These are phyloP conservation scores for Tragelaphus eurycerus DNA, from an alignment of 2,797 vertebrate genomes.

Conservation along the genomic window DNA sequence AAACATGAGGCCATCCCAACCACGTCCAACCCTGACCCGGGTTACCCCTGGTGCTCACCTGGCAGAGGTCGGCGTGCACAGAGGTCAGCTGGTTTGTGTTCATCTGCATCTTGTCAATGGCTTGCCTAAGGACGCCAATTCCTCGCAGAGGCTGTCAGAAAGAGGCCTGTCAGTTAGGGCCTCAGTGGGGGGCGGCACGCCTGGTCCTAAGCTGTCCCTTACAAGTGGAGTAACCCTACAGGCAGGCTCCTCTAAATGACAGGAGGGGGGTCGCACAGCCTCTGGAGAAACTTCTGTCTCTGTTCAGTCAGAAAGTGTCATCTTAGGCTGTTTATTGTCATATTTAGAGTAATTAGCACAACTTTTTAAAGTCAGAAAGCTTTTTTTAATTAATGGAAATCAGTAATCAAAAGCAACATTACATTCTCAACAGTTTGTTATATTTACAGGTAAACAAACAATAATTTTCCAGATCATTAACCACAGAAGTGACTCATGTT, in stretches of 20 bases:
- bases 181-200: not conserved
- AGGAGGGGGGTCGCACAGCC: slow-evolving; percentile 76
- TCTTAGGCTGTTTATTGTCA: not conserved
- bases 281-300: slow-evolving; percentile 67
- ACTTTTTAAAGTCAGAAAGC: slow-evolving; percentile 15
- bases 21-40: not conserved
- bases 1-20: not conserved
- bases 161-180: slow-evolving; percentile 62
- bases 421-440: not conserved
- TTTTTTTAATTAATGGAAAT: not conserved
- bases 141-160: slow-evolving; percentile 94
- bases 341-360: not conserved
- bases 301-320: slow-evolving; percentile 35
- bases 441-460: not conserved
- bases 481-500: not conserved
- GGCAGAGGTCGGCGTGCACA: slow-evolving; percentile 99
- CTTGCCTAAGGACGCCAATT: slow-evolving; percentile 97
- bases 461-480: not conserved
- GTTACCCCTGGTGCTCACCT: slow-evolving; percentile 85
- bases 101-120: slow-evolving; percentile 99
- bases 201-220: slow-evolving; percentile 85
- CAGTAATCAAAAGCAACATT: slow-evolving; percentile 27
- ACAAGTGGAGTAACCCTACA: slow-evolving; percentile 83
- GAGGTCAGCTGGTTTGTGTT: slow-evolving; percentile 99
- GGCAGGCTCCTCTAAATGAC: slow-evolving; percentile 81